Evolutionary conservation across 2,113 vertebrate species (phyloP).

Genomic region (Oceanites oceanicus): DNA sequence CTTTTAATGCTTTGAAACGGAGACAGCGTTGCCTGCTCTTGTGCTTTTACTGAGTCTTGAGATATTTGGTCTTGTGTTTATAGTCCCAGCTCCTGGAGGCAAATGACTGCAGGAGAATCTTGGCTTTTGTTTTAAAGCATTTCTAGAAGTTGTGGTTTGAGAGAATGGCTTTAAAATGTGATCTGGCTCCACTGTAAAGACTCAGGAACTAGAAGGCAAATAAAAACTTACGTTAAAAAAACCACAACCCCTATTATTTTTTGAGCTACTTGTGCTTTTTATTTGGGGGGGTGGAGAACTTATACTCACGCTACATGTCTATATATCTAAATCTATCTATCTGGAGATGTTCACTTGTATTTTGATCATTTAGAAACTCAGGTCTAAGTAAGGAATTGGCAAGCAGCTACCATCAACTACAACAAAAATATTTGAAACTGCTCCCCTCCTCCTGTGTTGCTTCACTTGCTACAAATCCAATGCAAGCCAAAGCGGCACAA

Average conservation of each 20-base stretch:
- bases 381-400: background rate
- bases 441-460: background rate
- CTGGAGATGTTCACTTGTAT: background rate
- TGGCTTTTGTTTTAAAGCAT: slow-evolving; percentile 16
- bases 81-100: background rate
- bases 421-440: background rate
- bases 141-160: slow-evolving; percentile 19
- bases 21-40: background rate
- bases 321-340: background rate
- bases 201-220: background rate
- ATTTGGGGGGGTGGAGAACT: accelerated
- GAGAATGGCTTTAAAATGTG: slow-evolving; percentile 29
- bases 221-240: background rate
- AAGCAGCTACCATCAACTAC: background rate
- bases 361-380: background rate
- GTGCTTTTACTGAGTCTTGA: slow-evolving; percentile 1
- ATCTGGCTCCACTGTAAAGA: slow-evolving; percentile 1
- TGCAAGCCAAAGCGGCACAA: background rate
- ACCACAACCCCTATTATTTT: background rate
- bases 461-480: background rate
- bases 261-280: background rate
- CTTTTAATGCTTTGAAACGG: background rate
- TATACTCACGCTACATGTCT: background rate
- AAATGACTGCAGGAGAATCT: background rate
- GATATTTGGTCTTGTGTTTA: background rate